Percentiles rank a stretch among this genome's conserved stretches.
Evolutionary conservation across 2,888 invertebrate species (phyloP).

Genomic region (Temnothorax rugatulus): DNA sequence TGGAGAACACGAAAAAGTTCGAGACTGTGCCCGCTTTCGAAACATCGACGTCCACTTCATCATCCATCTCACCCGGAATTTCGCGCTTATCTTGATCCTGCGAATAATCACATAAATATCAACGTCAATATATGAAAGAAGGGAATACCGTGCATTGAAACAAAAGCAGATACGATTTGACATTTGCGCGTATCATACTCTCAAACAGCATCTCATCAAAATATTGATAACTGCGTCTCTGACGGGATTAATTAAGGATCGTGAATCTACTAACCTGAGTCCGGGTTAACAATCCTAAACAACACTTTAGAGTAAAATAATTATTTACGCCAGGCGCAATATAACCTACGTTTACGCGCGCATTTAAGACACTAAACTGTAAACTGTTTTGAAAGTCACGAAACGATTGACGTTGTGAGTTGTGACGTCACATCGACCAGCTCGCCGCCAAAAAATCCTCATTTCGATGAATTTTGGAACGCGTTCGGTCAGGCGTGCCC

Average conservation of each 20-base stretch:
- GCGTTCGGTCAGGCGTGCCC: not conserved
- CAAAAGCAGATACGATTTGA: not conserved
- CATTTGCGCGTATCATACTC: not conserved
- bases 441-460: not conserved
- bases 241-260: not conserved
- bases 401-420: not conserved
- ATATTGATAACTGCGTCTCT: not conserved
- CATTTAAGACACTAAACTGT: not conserved
- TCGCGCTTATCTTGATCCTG: not conserved
- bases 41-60: constrained; percentile 58
- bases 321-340: not conserved
- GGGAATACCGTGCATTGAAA: not conserved
- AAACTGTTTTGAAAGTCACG: not conserved
- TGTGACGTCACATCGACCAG: not conserved
- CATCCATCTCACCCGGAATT: not conserved
- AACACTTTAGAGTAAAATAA: not conserved
- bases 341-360: not conserved
- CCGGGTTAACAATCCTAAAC: not conserved
- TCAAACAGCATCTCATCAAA: not conserved
- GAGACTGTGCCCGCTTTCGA: constrained; percentile 44
- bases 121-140: not conserved
- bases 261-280: not conserved
- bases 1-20: constrained; percentile 74
- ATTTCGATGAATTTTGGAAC: not conserved
- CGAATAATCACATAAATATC: not conserved